Base-by-base conservation (phyloP, 1,140 invertebrate genomes). In the Dufourea novaeangliae region DNA sequence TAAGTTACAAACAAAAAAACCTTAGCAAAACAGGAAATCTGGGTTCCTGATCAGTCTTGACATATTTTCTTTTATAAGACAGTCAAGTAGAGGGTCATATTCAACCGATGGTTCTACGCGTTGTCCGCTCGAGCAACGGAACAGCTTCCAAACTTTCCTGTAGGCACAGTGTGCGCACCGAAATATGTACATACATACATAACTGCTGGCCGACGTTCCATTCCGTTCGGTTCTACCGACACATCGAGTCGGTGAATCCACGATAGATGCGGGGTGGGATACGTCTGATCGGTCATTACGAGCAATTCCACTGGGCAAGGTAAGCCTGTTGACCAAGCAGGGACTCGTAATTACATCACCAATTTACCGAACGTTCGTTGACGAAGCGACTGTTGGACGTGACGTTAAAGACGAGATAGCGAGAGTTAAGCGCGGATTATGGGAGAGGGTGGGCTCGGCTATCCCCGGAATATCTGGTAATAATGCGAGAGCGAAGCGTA, bases 311-410 rank as follows among this genome's bases (percentile, higher is more conserved):
- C 11, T 52, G 52, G 54, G 61, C 54, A 71, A n/a, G 59, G 62
- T 84, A 84, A 83, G 62, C 70, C 54, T 61, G 66, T 79, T 73
- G 82, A 68, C 67, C 76, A 52, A 83, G 70, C 66, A 67, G 62
- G 68, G 75, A 67, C 25, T 75, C 71, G 71, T 83, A 84, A 84
- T 83, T 84, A 71, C 77, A 73, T 84, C 80, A 79, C 66, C 71
- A 76, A 83, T 84, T 84, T 79, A 73, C 66, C 54, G 70, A 70
- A 78, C 80, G 69, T 78, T 78, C 74, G 79, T 83, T 68, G 80
- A 78, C 79, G 73, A 81, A 37, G 66, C 66, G 67, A 78, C 44
- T 63, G 63, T 68, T 54, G 80, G 69, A 75, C 67, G 78, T 74
- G 80, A 83, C 70, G 62, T 83, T 83, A 83, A 83, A 83, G 80